Conservation (phyloP, 2,113 vertebrate genomes). For the Takifugu bimaculatus region DNA sequence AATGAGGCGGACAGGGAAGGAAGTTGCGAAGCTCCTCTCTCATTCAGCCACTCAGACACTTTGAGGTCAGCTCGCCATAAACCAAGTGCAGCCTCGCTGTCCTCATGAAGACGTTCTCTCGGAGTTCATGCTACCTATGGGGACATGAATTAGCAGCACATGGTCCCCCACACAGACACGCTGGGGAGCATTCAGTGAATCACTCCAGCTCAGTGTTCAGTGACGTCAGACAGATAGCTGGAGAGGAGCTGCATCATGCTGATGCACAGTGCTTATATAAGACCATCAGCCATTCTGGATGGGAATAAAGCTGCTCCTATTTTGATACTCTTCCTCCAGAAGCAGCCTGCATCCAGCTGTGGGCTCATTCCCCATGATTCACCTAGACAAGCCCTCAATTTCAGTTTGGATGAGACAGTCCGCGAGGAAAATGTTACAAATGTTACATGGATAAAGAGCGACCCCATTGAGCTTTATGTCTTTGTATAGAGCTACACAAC, state of each 20-base stretch:
- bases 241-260: slow-evolving; percentile 1
- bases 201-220: too few relatives aligned
- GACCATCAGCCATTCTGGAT: slow-evolving; percentile 11
- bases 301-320: slow-evolving; percentile 1
- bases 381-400: not conserved
- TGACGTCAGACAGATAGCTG: not conserved
- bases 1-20: too few relatives aligned
- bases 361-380: not conserved
- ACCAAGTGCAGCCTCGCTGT: not conserved
- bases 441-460: too few relatives aligned
- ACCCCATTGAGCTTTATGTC: too few relatives aligned
- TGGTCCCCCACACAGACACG: too few relatives aligned
- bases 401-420: too few relatives aligned
- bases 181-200: too few relatives aligned
- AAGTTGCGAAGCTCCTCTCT: too few relatives aligned
- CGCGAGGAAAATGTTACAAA: too few relatives aligned
- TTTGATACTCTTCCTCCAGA: not conserved
- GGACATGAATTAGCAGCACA: too few relatives aligned
- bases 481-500: too few relatives aligned
- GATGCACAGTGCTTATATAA: slow-evolving; percentile 5
- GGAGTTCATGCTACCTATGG: too few relatives aligned
- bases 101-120: not conserved
- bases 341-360: slow-evolving; percentile 12
- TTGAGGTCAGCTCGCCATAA: slow-evolving; percentile 11
- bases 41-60: not conserved